Conservation (phyloP, 2,113 vertebrate species). For the Halcyon senegalensis region DNA sequence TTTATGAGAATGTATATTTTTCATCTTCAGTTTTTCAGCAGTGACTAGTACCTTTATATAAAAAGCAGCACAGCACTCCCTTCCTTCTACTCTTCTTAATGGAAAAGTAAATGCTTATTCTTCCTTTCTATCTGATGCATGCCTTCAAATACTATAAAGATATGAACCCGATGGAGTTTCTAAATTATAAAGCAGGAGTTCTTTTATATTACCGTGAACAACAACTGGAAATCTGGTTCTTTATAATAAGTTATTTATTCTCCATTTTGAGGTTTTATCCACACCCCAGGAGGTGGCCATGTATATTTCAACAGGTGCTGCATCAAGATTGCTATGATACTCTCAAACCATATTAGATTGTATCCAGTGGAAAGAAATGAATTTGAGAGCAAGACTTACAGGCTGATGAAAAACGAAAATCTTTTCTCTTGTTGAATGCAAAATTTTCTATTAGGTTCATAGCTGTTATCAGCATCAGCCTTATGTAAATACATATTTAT, state of each 20-base stretch:
- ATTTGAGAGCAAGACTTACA: conserved; percentile 51
- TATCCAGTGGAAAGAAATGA: conserved; percentile 54
- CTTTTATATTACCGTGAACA: conserved; percentile 58
- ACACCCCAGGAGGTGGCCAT: conserved; percentile 70
- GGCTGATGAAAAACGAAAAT: conserved; percentile 66
- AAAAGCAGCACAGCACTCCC: background rate
- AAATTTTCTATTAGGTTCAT: conserved; percentile 65
- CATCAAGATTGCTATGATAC: conserved; percentile 50
- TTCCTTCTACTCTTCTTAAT: conserved; percentile 33
- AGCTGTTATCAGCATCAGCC: conserved; percentile 44
- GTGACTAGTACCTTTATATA: conserved; percentile 13
- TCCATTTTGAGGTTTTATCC: conserved; percentile 76
- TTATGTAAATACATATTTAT: conserved; percentile 73
- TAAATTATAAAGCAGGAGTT: conserved; percentile 72
- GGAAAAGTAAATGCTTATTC: conserved; percentile 71
- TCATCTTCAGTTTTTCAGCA: background rate
- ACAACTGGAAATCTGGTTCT: conserved; percentile 71
- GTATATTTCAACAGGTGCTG: conserved; percentile 52
- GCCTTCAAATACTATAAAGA: conserved; percentile 62
- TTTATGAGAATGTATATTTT: conserved; percentile 21
- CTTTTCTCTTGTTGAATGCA: conserved; percentile 72
- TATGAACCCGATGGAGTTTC: conserved; percentile 63
- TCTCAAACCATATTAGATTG: conserved; percentile 58
- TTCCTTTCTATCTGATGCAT: conserved; percentile 58
- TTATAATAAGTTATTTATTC: conserved; percentile 76